phyloP scores from a whole-genome alignment of 2,113 vertebrate species.

The Hippopotamus amphibius region DNA sequence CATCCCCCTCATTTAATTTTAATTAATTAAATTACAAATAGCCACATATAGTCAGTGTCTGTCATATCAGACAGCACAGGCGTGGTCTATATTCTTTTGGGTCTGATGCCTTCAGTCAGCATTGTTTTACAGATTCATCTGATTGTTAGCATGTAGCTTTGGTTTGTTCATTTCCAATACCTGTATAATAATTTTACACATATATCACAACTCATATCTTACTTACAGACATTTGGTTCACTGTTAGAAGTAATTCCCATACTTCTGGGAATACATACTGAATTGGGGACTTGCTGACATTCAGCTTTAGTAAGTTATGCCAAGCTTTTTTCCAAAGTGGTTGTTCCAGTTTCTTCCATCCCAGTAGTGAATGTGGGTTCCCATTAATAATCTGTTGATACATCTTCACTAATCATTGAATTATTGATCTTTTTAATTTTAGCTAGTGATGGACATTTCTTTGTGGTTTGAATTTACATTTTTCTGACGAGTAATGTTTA shows the following conservation, averaged over 20 bases:
- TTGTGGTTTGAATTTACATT: slow-evolving; percentile 34
- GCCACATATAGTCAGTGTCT: neutral
- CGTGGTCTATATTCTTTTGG: neutral
- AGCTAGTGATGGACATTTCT: neutral
- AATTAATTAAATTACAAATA: slow-evolving; percentile 10
- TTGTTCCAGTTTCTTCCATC: neutral
- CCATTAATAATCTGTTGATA: neutral
- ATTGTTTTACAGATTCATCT: neutral
- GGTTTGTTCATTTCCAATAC: neutral
- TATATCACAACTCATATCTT: neutral
- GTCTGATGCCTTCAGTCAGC: neutral
- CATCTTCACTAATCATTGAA: neutral
- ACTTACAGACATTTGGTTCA: neutral
- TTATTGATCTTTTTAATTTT: neutral
- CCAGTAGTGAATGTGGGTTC: neutral
- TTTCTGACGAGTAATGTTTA: slow-evolving; percentile 7
- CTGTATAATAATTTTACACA: neutral
- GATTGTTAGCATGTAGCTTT: slow-evolving; percentile 4
- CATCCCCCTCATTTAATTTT: neutral
- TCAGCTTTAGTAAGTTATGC: neutral
- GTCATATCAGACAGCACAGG: neutral
- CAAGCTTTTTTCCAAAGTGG: neutral
- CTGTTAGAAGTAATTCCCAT: neutral
- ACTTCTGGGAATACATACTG: neutral
- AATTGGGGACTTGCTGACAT: neutral